phyloP scores from a whole-genome alignment of 2,888 invertebrate species.

The Ennomos fuscantarius region DNA sequence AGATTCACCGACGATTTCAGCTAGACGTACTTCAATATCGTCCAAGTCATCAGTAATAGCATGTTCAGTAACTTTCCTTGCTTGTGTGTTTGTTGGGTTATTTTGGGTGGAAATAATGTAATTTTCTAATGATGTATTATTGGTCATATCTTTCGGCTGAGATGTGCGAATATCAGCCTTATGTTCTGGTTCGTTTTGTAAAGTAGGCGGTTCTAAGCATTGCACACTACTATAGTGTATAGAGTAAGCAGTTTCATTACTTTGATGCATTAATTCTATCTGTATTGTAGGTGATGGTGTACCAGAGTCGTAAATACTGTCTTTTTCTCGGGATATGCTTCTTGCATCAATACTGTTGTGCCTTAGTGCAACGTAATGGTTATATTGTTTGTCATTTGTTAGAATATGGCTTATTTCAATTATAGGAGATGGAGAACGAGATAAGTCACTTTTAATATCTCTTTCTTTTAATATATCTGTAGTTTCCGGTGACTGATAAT shows the following conservation, averaged over 20 bases:
- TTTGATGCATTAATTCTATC: not conserved
- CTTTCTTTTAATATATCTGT: not conserved
- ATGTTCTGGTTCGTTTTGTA: not conserved
- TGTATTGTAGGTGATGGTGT: not conserved
- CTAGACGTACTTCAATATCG: constrained; percentile 9
- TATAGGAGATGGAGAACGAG: constrained; percentile 8
- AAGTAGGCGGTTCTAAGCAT: not conserved
- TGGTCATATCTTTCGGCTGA: not conserved
- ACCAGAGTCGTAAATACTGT: not conserved
- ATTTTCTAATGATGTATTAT: not conserved
- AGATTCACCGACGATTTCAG: constrained; percentile 11
- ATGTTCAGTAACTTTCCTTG: not conserved
- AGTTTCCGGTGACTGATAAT: not conserved
- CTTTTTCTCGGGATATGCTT: not conserved
- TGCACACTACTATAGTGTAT: not conserved
- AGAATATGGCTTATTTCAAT: not conserved
- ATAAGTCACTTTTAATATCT: not conserved
- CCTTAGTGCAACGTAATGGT: no score
- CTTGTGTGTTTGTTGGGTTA: not conserved
- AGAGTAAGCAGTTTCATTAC: not conserved
- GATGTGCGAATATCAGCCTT: not conserved
- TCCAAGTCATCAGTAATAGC: constrained; percentile 1
- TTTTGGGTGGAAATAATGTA: not conserved
- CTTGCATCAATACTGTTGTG: not conserved
- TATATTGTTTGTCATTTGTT: no score